These are phyloP conservation scores for Gyps fulvus DNA, from an alignment of 2,113 vertebrate genomes.

Conservation along the genomic window DNA sequence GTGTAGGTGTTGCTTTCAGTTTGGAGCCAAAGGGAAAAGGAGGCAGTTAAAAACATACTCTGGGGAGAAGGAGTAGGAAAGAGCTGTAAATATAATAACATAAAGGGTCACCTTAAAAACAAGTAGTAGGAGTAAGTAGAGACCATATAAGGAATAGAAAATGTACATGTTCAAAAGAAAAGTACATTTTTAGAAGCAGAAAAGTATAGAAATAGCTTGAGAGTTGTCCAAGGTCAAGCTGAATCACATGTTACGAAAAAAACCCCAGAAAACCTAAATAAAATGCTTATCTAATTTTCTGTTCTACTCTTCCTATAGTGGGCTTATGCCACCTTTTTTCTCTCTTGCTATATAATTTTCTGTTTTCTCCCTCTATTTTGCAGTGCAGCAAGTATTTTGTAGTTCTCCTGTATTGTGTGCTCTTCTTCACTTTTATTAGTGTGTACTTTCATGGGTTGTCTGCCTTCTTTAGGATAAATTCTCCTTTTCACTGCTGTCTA, in stretches of 20 bases:
- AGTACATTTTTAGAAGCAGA: background rate
- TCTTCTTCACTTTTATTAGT: background rate
- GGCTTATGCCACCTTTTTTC: background rate
- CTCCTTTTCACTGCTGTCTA: background rate
- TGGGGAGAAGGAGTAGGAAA: background rate
- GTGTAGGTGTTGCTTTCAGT: conserved; percentile 4
- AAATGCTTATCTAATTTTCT: background rate
- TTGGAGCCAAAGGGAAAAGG: background rate
- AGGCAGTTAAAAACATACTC: background rate
- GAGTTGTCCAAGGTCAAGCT: background rate
- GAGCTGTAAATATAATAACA: background rate
- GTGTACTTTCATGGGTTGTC: background rate
- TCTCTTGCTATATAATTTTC: background rate
- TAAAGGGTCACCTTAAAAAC: background rate
- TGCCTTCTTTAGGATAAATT: background rate
- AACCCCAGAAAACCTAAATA: background rate
- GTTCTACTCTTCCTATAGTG: background rate
- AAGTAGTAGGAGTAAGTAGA: background rate
- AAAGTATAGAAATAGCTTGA: background rate
- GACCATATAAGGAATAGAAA: background rate
- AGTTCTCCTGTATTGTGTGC: background rate
- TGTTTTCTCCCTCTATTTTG: background rate
- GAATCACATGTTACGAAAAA: background rate
- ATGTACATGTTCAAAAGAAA: background rate
- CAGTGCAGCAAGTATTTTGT: background rate